A percentile compares a stretch with the other conserved stretches of the same genome.
Evolutionary conservation across 35 echinoderm and acorn worm species (phyloP).

Genomic region (Ptychodera flava): DNA sequence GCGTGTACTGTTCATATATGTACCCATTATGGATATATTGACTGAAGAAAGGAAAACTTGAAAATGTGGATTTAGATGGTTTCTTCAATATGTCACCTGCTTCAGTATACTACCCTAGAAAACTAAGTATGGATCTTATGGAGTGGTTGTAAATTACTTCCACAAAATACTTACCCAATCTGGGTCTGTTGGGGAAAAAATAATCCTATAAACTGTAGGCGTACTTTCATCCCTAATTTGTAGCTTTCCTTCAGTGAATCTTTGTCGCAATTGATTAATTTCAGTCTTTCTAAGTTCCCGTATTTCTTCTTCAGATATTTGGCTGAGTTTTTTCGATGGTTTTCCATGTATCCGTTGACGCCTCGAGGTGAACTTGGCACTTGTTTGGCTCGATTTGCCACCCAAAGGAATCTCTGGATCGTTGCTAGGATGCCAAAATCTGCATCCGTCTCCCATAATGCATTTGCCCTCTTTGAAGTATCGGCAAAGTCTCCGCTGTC

Average conservation of each 20-base stretch:
- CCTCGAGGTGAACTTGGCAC: no score
- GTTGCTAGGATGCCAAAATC: slow-evolving; percentile 44
- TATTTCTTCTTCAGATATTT: slow-evolving; percentile 50
- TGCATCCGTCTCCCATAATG: slow-evolving; percentile 40
- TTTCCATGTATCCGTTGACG: no score
- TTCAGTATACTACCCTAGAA: no score
- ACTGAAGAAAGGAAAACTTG: no score
- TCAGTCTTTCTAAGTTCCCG: slow-evolving; percentile 52
- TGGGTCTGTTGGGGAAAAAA: slow-evolving; percentile 72
- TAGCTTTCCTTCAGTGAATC: slow-evolving; percentile 45
- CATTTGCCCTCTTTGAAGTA: slow-evolving; percentile 68
- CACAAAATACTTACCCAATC: slow-evolving; percentile 91
- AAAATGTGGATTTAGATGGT: no score
- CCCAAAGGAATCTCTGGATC: slow-evolving; percentile 3
- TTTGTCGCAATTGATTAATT: slow-evolving; percentile 51
- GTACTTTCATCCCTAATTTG: slow-evolving; percentile 34
- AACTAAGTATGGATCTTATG: no score
- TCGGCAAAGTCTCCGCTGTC: slow-evolving; percentile 33
- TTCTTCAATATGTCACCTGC: no score
- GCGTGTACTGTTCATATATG: no score
- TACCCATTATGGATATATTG: no score
- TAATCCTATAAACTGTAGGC: slow-evolving; percentile 45
- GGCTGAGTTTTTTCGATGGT: slow-evolving; percentile 34
- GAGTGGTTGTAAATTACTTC: no score
- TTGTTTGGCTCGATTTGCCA: slow-evolving; percentile 17